Conservation (phyloP, 2,888 invertebrate genomes). For the Auanema sp. region DNA sequence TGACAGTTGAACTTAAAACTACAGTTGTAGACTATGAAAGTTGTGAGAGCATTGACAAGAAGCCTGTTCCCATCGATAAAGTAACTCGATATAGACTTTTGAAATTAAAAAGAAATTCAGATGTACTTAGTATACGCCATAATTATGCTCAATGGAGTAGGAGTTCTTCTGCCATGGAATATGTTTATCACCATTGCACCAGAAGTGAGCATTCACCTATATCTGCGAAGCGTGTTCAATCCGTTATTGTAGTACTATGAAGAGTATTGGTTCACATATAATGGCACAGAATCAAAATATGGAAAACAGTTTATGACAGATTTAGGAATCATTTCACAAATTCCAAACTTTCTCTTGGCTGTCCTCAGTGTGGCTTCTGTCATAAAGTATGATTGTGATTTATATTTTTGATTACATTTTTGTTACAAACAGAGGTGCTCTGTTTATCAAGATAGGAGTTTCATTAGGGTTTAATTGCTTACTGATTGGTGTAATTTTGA, state of each 20-base stretch:
- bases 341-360: constrained; percentile 90
- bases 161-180: constrained; percentile 94
- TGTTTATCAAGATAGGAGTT: too few relatives aligned
- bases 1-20: too few relatives aligned
- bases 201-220: constrained; percentile 30
- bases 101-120: constrained; percentile 2
- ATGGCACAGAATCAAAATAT: constrained; percentile 67
- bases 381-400: constrained; percentile 21
- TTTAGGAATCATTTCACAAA: constrained; percentile 84
- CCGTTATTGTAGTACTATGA: constrained; percentile 71
- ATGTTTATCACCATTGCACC: constrained; percentile 84
- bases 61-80: too few relatives aligned
- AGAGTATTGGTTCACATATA: constrained; percentile 77
- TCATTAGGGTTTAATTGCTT: constrained; percentile 48
- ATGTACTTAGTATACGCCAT: constrained; percentile 76
- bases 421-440: constrained; percentile 4
- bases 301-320: constrained; percentile 80
- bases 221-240: constrained; percentile 1
- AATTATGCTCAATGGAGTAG: constrained; percentile 88
- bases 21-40: too few relatives aligned
- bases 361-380: constrained; percentile 53
- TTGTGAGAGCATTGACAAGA: too few relatives aligned
- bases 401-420: not conserved
- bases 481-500: constrained; percentile 65
- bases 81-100: too few relatives aligned